Evolutionary conservation across 2,113 vertebrate genomes (phyloP).

Genomic region (Eira barbara): DNA sequence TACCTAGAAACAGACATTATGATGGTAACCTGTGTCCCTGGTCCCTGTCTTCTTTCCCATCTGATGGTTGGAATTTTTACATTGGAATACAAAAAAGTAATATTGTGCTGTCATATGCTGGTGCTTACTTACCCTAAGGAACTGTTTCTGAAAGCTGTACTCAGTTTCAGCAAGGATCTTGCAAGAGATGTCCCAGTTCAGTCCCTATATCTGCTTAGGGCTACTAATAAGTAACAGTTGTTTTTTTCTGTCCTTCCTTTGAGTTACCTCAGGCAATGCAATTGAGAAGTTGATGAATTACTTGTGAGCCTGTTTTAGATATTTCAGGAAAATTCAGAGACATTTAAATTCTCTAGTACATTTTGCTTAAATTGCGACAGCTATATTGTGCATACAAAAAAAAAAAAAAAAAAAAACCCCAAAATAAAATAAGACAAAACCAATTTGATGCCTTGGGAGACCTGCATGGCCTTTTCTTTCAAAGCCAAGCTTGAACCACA

Average conservation of each 20-base stretch:
- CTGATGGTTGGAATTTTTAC: background rate
- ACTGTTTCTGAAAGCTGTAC: background rate
- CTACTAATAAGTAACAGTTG: background rate
- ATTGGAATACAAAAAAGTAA: background rate
- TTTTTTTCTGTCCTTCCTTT: background rate
- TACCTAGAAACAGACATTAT: accelerated
- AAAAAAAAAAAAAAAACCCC: too few relatives aligned
- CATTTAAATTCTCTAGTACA: background rate
- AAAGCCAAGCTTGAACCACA: background rate
- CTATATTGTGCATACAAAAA: background rate
- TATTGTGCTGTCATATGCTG: background rate
- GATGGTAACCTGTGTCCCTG: background rate
- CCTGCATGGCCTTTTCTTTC: background rate
- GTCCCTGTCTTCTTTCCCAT: background rate
- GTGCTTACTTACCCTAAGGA: background rate
- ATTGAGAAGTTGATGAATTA: background rate
- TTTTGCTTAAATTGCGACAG: background rate
- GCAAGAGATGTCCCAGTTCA: background rate
- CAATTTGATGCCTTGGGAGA: background rate
- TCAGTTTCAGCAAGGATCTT: background rate
- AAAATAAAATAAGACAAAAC: background rate
- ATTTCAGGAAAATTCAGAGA: background rate
- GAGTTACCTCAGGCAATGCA: background rate
- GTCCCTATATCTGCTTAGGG: background rate
- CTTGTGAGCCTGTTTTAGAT: background rate